Conservation (phyloP, 2,888 invertebrate genomes). For the Halictus ligatus region DNA sequence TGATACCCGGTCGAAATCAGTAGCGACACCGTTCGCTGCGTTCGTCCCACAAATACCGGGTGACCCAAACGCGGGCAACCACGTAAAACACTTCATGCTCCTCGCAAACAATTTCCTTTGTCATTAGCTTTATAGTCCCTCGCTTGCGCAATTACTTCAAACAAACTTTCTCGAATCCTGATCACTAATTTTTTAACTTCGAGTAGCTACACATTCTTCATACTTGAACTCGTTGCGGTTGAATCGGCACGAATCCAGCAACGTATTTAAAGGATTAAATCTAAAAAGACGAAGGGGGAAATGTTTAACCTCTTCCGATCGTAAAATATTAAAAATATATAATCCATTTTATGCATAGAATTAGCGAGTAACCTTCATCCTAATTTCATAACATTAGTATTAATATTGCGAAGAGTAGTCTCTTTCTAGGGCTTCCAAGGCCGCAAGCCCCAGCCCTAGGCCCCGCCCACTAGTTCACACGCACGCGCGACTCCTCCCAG, state of each 20-base stretch:
- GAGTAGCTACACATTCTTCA: too few relatives aligned
- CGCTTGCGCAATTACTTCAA: neutral
- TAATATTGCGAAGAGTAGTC: too few relatives aligned
- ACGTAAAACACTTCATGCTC: neutral
- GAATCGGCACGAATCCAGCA: too few relatives aligned
- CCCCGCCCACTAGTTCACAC: neutral
- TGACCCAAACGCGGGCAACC: neutral
- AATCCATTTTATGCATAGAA: too few relatives aligned
- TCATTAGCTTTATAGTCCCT: neutral
- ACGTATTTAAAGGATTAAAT: too few relatives aligned
- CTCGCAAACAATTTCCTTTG: neutral
- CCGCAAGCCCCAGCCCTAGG: neutral
- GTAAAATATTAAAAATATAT: too few relatives aligned
- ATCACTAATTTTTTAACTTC: too few relatives aligned
- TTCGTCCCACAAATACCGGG: neutral
- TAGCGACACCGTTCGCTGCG: neutral
- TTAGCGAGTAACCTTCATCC: too few relatives aligned
- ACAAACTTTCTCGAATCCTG: neutral
- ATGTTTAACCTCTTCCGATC: too few relatives aligned
- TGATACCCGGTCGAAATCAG: neutral
- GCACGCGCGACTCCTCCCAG: too few relatives aligned
- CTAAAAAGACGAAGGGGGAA: too few relatives aligned
- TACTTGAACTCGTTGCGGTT: too few relatives aligned
- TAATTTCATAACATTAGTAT: neutral
- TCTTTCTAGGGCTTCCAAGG: neutral